A percentile compares a stretch with the other conserved stretches of the same genome.
These are phyloP conservation scores for Heliconius hermathena DNA, from an alignment of 1,140 invertebrate species.

Conservation along the genomic window DNA sequence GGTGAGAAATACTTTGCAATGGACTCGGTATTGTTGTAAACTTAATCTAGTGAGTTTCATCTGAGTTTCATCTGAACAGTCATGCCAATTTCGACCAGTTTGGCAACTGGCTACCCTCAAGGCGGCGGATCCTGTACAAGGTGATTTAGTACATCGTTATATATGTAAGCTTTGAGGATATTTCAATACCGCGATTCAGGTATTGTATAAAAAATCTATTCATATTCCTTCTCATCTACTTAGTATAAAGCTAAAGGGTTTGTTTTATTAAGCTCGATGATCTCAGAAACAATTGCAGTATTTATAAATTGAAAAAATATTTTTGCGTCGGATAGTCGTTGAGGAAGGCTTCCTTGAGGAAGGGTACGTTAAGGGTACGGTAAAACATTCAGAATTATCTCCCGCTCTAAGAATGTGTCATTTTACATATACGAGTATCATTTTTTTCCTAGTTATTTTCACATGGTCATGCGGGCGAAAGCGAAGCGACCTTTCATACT, in stretches of 20 bases:
- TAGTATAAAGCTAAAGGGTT: too few species aligned
- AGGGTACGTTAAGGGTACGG: too few species aligned
- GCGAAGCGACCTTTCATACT: too few species aligned
- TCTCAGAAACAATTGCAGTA: neutral
- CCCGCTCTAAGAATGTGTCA: too few species aligned
- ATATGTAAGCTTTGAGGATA: neutral
- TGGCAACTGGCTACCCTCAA: neutral
- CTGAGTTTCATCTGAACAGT: neutral
- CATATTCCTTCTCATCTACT: too few species aligned
- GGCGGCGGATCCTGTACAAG: neutral
- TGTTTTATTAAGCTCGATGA: too few species aligned
- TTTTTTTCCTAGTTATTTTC: too few species aligned
- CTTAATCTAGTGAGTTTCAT: neutral
- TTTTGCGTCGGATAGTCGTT: too few species aligned
- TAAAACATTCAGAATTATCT: too few species aligned
- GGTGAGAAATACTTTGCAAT: neutral
- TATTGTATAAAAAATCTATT: neutral
- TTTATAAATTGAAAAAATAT: neutral
- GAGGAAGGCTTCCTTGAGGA: too few species aligned
- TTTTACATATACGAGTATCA: too few species aligned
- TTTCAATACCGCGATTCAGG: constrained; percentile 5
- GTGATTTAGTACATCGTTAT: neutral
- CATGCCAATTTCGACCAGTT: neutral
- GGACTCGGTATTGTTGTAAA: neutral
- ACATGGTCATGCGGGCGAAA: too few species aligned